These are phyloP conservation scores for Ceratoteleas bidentatus DNA, from an alignment of 1,140 invertebrate species.

Conservation along the genomic window DNA sequence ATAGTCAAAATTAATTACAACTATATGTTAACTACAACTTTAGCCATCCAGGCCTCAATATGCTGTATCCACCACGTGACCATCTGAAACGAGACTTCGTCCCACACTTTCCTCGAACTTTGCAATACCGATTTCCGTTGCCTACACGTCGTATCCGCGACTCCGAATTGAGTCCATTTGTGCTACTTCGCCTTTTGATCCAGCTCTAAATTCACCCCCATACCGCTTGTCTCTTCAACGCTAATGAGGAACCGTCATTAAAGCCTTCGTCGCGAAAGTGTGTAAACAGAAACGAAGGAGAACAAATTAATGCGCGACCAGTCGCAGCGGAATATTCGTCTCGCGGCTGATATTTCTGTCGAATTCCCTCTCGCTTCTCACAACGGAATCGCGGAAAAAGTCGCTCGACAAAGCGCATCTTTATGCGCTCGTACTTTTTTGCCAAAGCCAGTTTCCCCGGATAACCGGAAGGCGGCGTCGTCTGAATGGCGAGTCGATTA, in stretches of 20 bases:
- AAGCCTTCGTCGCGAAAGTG: constrained; percentile 24
- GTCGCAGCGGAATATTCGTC: constrained; percentile 24
- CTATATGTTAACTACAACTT: too few species aligned
- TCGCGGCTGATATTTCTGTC: constrained; percentile 12
- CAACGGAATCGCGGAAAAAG: background rate
- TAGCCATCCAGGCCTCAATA: too few species aligned
- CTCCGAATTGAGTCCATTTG: constrained; percentile 5
- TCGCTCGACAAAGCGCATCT: too few species aligned
- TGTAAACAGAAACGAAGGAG: constrained; percentile 33
- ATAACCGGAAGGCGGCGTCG: too few species aligned
- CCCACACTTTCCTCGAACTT: background rate
- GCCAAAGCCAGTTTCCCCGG: too few species aligned
- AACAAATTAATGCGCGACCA: constrained; percentile 33
- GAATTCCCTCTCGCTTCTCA: background rate
- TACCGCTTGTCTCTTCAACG: constrained; percentile 31
- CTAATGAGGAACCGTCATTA: constrained; percentile 51
- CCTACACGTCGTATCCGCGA: background rate
- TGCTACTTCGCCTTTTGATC: constrained; percentile 16
- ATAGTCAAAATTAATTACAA: too few species aligned
- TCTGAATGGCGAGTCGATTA: too few species aligned
- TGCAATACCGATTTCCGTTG: background rate
- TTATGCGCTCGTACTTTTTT: too few species aligned
- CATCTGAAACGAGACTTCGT: too few species aligned
- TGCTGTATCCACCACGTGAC: too few species aligned
- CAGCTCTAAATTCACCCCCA: constrained; percentile 25